A percentile compares a stretch with the other conserved stretches of the same genome.
These are phyloP conservation scores for Lumbricus terrestris DNA, from an alignment of 2,888 invertebrate species.

Conservation along the genomic window DNA sequence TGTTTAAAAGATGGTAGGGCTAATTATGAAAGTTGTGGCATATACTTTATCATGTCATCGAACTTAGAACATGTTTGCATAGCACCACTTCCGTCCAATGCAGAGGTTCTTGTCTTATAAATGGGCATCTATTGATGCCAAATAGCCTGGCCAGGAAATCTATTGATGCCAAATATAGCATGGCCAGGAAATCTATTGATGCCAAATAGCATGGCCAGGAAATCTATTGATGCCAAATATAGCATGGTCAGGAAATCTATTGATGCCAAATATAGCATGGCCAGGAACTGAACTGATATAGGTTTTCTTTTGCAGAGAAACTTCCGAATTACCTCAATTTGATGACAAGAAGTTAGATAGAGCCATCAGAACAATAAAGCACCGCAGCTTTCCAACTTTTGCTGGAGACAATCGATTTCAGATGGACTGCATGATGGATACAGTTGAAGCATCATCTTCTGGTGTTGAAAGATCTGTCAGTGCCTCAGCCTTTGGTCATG, in stretches of 20 bases:
- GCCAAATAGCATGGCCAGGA: too few species aligned
- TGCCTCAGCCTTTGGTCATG: constrained; percentile 3
- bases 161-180: too few species aligned
- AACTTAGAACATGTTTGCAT: neutral
- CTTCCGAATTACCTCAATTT: neutral
- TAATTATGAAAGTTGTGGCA: neutral
- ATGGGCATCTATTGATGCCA: too few species aligned
- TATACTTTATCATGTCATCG: neutral
- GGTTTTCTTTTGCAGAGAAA: neutral
- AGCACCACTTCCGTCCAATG: neutral
- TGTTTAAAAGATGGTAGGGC: neutral
- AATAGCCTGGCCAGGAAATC: too few species aligned
- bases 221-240: too few species aligned
- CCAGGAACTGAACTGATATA: neutral
- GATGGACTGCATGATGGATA: constrained; percentile 3
- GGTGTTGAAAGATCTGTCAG: neutral
- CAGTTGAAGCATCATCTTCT: neutral
- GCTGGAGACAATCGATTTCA: neutral
- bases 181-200: too few species aligned
- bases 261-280: too few species aligned
- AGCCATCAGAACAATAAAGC: neutral
- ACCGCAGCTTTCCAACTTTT: neutral
- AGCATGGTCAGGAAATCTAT: too few species aligned
- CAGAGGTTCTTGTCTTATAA: too few species aligned
- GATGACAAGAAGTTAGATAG: neutral